Evolutionary conservation across 2,113 vertebrate species (phyloP).

Genomic region (Syngnathoides biaculeatus): DNA sequence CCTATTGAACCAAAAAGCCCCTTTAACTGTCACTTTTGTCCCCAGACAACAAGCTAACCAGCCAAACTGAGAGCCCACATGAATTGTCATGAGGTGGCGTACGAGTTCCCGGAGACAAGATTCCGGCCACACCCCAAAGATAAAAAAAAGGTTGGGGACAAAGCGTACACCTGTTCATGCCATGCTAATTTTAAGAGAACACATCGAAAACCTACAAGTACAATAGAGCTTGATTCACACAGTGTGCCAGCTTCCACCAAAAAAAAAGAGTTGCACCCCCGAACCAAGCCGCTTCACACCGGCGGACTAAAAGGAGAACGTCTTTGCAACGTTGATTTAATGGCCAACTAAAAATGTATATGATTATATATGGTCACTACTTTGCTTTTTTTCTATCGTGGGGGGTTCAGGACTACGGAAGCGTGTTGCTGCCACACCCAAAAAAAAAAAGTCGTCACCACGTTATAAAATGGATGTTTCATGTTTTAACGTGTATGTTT

Average conservation of each 20-base stretch:
- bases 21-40: conserved; percentile 70
- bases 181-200: conserved; percentile 61
- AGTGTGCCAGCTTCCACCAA: conserved; percentile 11
- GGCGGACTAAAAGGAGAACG: too few species aligned
- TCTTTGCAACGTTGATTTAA: too few species aligned
- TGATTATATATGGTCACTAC: too few species aligned
- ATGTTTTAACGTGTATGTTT: too few species aligned
- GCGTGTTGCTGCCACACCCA: too few species aligned
- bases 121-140: conserved; percentile 25
- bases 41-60: conserved; percentile 46
- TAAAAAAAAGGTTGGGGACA: conserved; percentile 44
- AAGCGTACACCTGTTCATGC: conserved; percentile 56
- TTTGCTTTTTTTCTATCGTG: too few species aligned
- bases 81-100: conserved; percentile 68
- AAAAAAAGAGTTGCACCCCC: conserved; percentile 14
- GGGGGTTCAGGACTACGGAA: too few species aligned
- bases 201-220: conserved; percentile 58
- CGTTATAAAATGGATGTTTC: too few species aligned
- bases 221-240: conserved; percentile 35
- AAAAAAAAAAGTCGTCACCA: too few species aligned
- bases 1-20: conserved; percentile 34
- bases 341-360: too few species aligned
- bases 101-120: conserved; percentile 51
- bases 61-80: conserved; percentile 70
- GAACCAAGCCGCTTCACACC: conserved; percentile 7